Percentiles rank a stretch among this genome's conserved stretches.
These are phyloP conservation scores for Bombyx mandarina DNA, from an alignment of 1,140 invertebrate species.

Conservation along the genomic window DNA sequence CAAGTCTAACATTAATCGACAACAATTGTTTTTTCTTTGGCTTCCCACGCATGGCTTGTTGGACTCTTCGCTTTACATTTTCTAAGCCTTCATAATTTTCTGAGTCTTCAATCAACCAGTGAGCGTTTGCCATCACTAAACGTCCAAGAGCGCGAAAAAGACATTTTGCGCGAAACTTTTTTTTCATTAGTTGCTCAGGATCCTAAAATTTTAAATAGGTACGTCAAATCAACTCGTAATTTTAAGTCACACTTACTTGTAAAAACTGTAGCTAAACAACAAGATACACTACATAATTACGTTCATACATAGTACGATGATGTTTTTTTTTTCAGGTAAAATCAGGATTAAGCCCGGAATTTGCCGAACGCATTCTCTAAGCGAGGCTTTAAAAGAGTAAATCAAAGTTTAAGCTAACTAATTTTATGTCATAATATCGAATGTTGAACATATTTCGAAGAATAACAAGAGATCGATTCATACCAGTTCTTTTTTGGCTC, in stretches of 20 bases:
- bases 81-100: slow-evolving; percentile 66
- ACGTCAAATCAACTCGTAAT: too few relatives aligned
- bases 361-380: too few relatives aligned
- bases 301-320: not conserved
- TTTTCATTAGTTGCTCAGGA: slow-evolving; percentile 46
- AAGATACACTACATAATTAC: too few relatives aligned
- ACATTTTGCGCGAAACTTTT: slow-evolving; percentile 64
- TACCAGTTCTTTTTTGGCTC: slow-evolving; percentile 32
- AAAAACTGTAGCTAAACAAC: too few relatives aligned
- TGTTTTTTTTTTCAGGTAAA: too few relatives aligned
- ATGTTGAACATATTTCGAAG: too few relatives aligned
- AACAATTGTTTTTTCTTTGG: slow-evolving; percentile 68
- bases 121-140: slow-evolving; percentile 68
- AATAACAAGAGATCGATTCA: not conserved
- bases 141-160: slow-evolving; percentile 72
- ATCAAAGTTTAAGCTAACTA: too few relatives aligned
- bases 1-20: slow-evolving; percentile 48
- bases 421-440: too few relatives aligned
- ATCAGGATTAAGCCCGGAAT: too few relatives aligned
- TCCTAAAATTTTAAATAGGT: slow-evolving; percentile 26
- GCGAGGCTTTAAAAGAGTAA: too few relatives aligned
- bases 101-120: slow-evolving; percentile 69
- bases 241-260: not conserved
- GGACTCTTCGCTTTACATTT: slow-evolving; percentile 68
- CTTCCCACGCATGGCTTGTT: slow-evolving; percentile 62